Evolutionary conservation across 2,113 vertebrate species (phyloP), one percentile per base, ranked within the genome.

Genomic region (Galemys pyrenaicus): DNA sequence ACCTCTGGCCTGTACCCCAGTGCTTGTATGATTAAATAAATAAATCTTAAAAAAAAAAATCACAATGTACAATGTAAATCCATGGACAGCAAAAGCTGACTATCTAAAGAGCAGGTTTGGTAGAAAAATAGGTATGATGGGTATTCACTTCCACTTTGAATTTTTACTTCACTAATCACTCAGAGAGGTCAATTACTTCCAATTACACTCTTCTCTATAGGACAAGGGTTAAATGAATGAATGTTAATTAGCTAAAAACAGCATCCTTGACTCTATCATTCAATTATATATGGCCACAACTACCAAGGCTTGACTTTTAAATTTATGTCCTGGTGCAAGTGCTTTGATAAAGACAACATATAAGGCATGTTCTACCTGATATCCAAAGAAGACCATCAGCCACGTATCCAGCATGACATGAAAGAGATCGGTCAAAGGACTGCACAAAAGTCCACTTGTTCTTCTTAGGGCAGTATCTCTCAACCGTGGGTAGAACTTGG

Each of bases 371-470:
- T 97, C 98, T 99, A 99, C 99, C 99, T 99, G 99, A 99, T 98
- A 99, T 99, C 99, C 99, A 99, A 95, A 99, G 99, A 96, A 99
- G 99, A 81, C 98, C 98, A 96, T 99, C 99, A 32, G 99, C 99
- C 98, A 99, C 99, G 84, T 98, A 99, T 96, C 99, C 99, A 0
- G 99, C 99, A 0, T 99, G 99, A 96, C 99, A 99, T 0, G 99
- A 99, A 77, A 99, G 98, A 0, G 99, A 99, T n/a, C 99, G 98
- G 98, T 99, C 99, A 85, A 99, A 99, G 46, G 99, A 98, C 96
- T 99, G 99, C 89, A 99, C 99, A 91, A 99, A 99, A 94, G 98
- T 99, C 99, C 99, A 99, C 94, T 99, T 99, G 98, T 99, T 99
- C 98, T 98, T 99, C 98, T 98, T 99, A 92, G 99, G 99, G 94